Evolutionary conservation across 2,888 invertebrate genomes (phyloP), one percentile per base, ranked within the genome.

Genomic region (Chymomyza caudatula): DNA sequence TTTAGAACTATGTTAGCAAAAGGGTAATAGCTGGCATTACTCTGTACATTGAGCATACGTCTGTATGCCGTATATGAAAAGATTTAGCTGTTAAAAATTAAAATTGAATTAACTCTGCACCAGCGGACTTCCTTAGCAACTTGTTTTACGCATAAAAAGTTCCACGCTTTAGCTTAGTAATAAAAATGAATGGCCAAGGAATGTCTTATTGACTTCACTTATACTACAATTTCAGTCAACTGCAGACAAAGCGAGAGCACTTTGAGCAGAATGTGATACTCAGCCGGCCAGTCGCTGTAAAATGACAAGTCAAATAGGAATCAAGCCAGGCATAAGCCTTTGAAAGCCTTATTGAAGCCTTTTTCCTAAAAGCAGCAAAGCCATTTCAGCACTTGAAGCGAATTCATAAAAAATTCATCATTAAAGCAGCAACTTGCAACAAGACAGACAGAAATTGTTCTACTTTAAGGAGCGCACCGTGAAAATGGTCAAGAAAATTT

Each of bases 401-500:
- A 58, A 44, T 25, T 65, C n/a, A 47, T 20, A 49, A 63, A 54
- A 61, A 61, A 19, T 63, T 69, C 20, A 63, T 63, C 42, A 60
- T 72, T 72, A 76, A 76, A 76, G 77, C 58, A 64, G 60, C 59
- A 54, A 11, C 47, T 61, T 47, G 15, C 25, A 25, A 20, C 47
- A 3, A n/a, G 0, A n/a, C 23, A 53, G 22, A 53, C n/a, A 53
- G 51, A 19, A 22, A 53, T 25, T 55, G 23, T 25, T 25, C 15
- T 29, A 17, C n/a, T 4, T 6, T 17, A 37, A 37, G n/a, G 4
- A 43, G 22, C 25, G 60, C 56, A 64, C 44, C 37, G 43, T 63
- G 47, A 25, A 20, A 65, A 64, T 70, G 67, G 68, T 67, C 74
- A 76, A 73, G 70, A 58, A 71, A 69, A 69, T 66, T 67, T 71